A percentile compares a stretch with the other conserved stretches of the same genome.
phyloP scores from a whole-genome alignment of 2,888 invertebrate species.

The Drosophila diplacantha region DNA sequence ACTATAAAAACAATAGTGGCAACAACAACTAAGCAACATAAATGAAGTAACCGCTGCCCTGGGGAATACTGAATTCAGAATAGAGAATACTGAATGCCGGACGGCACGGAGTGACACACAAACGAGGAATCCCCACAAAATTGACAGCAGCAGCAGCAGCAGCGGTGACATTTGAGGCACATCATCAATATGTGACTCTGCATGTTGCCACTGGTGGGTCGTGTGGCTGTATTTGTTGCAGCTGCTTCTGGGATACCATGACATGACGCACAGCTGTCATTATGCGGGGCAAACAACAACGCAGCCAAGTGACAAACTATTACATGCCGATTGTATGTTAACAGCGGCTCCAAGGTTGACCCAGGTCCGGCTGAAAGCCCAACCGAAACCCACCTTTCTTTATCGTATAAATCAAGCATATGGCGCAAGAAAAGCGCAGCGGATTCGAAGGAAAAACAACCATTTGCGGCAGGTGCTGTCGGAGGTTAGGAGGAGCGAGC shows the following conservation, averaged over 20 bases:
- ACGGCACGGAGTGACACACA: slow-evolving; percentile 12
- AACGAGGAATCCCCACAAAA: slow-evolving; percentile 39
- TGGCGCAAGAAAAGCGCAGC: slow-evolving; percentile 22
- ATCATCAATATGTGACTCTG: slow-evolving; percentile 61
- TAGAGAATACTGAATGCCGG: slow-evolving; percentile 1
- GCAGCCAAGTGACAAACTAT: slow-evolving; percentile 51
- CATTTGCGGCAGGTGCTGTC: slow-evolving; percentile 58
- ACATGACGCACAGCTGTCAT: slow-evolving; percentile 65
- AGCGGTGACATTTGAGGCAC: slow-evolving; percentile 60
- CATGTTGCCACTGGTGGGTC: neutral
- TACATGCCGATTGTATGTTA: slow-evolving; percentile 51
- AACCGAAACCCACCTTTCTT: slow-evolving; percentile 5
- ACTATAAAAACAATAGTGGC: slow-evolving; percentile 18
- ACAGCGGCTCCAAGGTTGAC: slow-evolving; percentile 25
- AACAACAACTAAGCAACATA: slow-evolving; percentile 47
- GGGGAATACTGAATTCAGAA: slow-evolving; percentile 33
- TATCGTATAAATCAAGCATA: slow-evolving; percentile 54
- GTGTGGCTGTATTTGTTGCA: slow-evolving; percentile 27
- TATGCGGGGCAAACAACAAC: slow-evolving; percentile 48
- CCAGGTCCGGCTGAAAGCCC: slow-evolving; percentile 8
- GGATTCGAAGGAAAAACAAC: slow-evolving; percentile 4
- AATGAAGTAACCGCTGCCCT: slow-evolving; percentile 45
- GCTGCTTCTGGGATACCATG: slow-evolving; percentile 48
- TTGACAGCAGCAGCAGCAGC: slow-evolving; percentile 64
- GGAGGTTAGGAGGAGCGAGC: slow-evolving; percentile 8